phyloP scores from a whole-genome alignment of 2,113 vertebrate genomes.

The Eudyptes chrysolophus region DNA sequence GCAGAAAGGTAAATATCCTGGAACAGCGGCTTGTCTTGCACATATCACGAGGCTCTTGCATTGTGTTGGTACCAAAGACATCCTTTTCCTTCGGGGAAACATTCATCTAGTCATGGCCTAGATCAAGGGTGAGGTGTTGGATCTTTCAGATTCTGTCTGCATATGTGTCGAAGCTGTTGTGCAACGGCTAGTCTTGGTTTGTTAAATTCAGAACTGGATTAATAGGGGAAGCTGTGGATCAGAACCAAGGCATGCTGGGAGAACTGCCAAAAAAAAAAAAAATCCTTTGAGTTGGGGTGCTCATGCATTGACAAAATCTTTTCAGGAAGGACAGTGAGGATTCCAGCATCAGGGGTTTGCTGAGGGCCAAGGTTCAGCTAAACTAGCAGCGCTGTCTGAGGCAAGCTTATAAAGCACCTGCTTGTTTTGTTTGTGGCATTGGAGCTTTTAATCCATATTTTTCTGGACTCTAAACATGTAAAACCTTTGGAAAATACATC shows the following conservation, averaged over 20 bases:
- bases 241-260: not conserved
- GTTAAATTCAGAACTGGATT: not conserved
- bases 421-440: not conserved
- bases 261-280: not conserved
- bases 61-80: constrained; percentile 23
- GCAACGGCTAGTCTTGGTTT: not conserved
- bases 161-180: not conserved
- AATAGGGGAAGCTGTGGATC: not conserved
- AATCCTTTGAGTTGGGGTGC: not conserved
- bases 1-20: constrained; percentile 90
- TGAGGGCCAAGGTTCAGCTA: not conserved
- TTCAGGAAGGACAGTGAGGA: not conserved
- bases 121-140: not conserved
- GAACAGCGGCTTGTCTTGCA: not conserved
- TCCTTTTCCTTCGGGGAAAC: not conserved
- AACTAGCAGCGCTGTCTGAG: not conserved
- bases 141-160: not conserved
- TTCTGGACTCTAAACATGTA: not conserved
- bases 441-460: not conserved
- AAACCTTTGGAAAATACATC: not conserved
- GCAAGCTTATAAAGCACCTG: not conserved
- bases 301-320: not conserved
- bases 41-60: not conserved
- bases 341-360: not conserved
- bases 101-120: not conserved